These are phyloP conservation scores for Rhinella marina DNA, from an alignment of 2,797 vertebrate species.

Conservation along the genomic window DNA sequence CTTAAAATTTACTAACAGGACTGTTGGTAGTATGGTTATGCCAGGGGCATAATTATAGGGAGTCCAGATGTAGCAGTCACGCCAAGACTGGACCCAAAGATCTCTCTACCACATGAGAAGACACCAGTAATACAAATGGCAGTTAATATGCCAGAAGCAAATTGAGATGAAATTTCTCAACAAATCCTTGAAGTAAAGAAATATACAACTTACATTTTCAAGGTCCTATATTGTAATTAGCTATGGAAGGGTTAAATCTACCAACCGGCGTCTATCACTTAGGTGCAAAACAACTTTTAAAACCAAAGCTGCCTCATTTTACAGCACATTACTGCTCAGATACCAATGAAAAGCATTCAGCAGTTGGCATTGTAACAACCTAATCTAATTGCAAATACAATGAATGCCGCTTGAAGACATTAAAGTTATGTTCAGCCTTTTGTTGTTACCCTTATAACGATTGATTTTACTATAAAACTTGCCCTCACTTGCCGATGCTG, in stretches of 20 bases:
- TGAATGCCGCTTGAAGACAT: conserved; percentile 58
- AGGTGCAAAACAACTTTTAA: conserved; percentile 40
- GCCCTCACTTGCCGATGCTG: conserved; percentile 57
- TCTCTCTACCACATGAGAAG: no score
- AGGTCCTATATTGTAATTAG: not conserved
- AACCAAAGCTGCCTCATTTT: conserved; percentile 42
- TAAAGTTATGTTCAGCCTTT: conserved; percentile 61
- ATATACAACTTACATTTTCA: not conserved
- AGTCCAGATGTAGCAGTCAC: no score
- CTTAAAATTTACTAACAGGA: no score
- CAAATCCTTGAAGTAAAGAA: no score
- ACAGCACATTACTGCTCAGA: conserved; percentile 42
- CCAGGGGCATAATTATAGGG: no score
- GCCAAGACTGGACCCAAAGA: no score
- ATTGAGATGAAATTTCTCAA: no score
- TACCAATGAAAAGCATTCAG: conserved; percentile 51
- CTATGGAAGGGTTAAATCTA: not conserved
- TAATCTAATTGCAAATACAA: conserved; percentile 63
- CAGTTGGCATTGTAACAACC: conserved; percentile 62
- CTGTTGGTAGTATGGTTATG: no score
- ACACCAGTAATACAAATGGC: not conserved
- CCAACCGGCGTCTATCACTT: not conserved
- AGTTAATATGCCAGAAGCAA: no score
- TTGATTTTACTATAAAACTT: conserved; percentile 60
- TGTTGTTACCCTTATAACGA: conserved; percentile 57